Evolutionary conservation across 2,888 invertebrate species (phyloP), one percentile per base, ranked within the genome.

Genomic region (Acronicta alni): DNA sequence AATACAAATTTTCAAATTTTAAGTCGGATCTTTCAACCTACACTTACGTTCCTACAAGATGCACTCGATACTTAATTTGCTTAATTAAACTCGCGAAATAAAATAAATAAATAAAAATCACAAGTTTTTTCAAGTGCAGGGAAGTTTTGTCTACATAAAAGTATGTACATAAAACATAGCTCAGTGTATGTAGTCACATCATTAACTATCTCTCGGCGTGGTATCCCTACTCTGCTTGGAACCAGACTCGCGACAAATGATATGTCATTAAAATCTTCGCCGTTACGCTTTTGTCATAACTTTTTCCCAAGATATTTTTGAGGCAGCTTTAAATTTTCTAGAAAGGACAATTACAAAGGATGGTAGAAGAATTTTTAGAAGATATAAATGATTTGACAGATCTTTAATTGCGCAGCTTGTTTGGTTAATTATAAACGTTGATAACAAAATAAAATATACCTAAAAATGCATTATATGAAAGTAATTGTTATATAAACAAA

Each of bases 181-280:
- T 16, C 26, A 9, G 37, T 44, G 26, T n/a, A 14, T 37, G 41
- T 14, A 32, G 39, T 38, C 15, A 39, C 26, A 20, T 66, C 58
- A 66, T 75, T 66, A 71, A 41, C 52, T 48, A 39, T 51, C 37
- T 61, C n/a, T 38, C 9, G 46, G 45, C 15, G 41, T 12, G 44
- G 30, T 20, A 16, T 49, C 20, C 46, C 42, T 48, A 18, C 6
- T 15, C 17, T 45, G 18, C 46, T 54, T 57, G 37, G 54, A 67
- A 63, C 51, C 17, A 44, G 56, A 67, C 48, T 26, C 55, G 39
- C 52, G 26, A 45, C 53, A 75, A 73, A 75, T 72, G 73, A 60
- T 57, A 68, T 53, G 60, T 72, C 76, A 72, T 73, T 73, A 73
- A 72, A 73, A 56, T 56, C 26, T 64, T 57, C 42, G 45, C 56